Evolutionary conservation across 2,888 invertebrate species (phyloP), one percentile per base, ranked within the genome.

Genomic region (Orchesella flavescens): DNA sequence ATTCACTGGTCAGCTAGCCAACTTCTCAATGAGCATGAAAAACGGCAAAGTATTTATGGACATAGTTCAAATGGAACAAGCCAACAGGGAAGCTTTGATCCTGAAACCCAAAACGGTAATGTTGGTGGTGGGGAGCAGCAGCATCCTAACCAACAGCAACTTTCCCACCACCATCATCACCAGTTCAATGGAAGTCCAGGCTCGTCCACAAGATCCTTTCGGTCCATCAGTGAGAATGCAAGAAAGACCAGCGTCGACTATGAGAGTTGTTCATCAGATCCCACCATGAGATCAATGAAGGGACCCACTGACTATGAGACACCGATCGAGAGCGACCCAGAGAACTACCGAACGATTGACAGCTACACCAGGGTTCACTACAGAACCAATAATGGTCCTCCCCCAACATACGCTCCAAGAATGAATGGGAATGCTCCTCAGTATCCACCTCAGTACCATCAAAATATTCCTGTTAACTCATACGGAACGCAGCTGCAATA

Each of bases 21-120:
- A 87, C 89, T 93, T 13, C 89, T 93, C 0, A 92, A 92, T 86
- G 92, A 92, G 87, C 93, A 93, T 88, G 93, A 93, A 88, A 89
- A 92, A 68, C 89, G 92, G 24, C 91, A 91, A 84, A 92, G 92
- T 87, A 92, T 92, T 0, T 89, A 91, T 88, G 89, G 89, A 15
- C 88, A 86, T 46, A 84, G 83, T 65, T 85, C 86, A 65, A 72
- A 85, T 69, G 73, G 85, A 55, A 69, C 77, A n/a, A 72, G 76
- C 46, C 68, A 83, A 66, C 82, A 80, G 77, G 81, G 83, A 77
- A 76, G 82, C 81, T 73, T 24, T 34, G 78, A 68, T 43, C 66
- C 46, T 24, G 80, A 55, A 63, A 76, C 53, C 61, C 74, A 59
- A 71, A 66, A 49, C 59, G 75, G 69, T 43, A 53, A 46, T 57